These are phyloP conservation scores for Dioctria rufipes DNA, from an alignment of 2,888 invertebrate genomes.

Conservation along the genomic window DNA sequence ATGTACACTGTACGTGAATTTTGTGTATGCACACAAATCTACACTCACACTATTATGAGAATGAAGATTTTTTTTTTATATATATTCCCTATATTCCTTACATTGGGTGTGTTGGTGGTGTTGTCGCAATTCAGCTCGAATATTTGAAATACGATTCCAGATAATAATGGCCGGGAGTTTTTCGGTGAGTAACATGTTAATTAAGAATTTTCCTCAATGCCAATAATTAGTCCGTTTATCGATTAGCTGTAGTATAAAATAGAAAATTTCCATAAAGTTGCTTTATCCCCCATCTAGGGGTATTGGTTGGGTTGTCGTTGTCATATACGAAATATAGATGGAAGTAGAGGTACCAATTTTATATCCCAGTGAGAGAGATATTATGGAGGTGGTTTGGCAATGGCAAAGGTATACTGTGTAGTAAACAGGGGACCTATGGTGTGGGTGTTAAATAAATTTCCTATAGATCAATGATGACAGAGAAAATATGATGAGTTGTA, in stretches of 20 bases:
- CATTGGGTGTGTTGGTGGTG: neutral
- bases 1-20: conserved; percentile 33
- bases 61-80: too few relatives aligned
- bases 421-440: neutral
- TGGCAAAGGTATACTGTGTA: neutral
- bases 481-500: conserved; percentile 43
- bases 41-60: too few relatives aligned
- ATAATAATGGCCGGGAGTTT: conserved; percentile 60
- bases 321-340: neutral
- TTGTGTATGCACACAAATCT: neutral
- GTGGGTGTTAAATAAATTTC: conserved; percentile 40
- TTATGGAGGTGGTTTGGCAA: neutral
- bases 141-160: conserved; percentile 57
- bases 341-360: neutral
- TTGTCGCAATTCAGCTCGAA: conserved; percentile 2
- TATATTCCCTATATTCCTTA: too few relatives aligned
- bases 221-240: conserved; percentile 65
- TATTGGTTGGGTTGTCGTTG: neutral
- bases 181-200: conserved; percentile 63
- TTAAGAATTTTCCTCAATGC: conserved; percentile 63
- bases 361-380: neutral
- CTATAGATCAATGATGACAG: conserved; percentile 48
- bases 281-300: neutral
- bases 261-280: conserved; percentile 56
- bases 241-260: conserved; percentile 62